Conservation (phyloP, 1,140 invertebrate species). For the Aphelenchoides fujianensis region DNA sequence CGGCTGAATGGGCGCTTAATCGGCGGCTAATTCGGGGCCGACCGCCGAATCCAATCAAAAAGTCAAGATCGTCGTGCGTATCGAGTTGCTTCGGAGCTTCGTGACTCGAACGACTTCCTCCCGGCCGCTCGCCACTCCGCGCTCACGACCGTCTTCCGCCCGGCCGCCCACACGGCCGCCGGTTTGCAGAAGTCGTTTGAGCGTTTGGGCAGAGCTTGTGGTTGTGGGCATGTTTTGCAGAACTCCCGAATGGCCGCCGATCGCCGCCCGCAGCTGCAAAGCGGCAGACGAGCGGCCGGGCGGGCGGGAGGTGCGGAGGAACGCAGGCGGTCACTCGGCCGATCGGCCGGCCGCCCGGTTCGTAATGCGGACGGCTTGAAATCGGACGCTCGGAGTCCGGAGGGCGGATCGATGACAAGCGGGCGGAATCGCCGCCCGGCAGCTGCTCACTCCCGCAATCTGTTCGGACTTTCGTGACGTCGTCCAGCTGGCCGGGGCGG, state of each 20-base stretch:
- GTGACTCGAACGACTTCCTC: too few relatives aligned
- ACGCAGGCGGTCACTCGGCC: not conserved
- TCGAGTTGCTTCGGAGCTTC: too few relatives aligned
- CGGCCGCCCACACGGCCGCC: too few relatives aligned
- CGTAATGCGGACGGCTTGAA: slow-evolving; percentile 1
- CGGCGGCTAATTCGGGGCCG: too few relatives aligned
- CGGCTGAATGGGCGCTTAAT: too few relatives aligned
- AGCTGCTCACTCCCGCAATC: not conserved
- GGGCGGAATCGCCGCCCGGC: not conserved
- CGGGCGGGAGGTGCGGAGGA: not conserved
- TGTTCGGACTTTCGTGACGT: not conserved
- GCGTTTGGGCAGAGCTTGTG: not conserved
- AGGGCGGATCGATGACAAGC: not conserved
- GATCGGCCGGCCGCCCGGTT: not conserved
- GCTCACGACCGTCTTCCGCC: too few relatives aligned
- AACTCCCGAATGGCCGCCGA: not conserved
- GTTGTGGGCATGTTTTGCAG: not conserved
- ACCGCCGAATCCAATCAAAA: too few relatives aligned
- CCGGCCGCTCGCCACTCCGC: too few relatives aligned
- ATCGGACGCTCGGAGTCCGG: not conserved
- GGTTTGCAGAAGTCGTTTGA: too few relatives aligned
- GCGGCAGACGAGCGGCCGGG: not conserved
- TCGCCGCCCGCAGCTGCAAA: not conserved
- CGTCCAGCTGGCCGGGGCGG: not conserved
- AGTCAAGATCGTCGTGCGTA: too few relatives aligned